Base-by-base conservation (phyloP, 1,140 invertebrate species). In the Penaeus japonicus region DNA sequence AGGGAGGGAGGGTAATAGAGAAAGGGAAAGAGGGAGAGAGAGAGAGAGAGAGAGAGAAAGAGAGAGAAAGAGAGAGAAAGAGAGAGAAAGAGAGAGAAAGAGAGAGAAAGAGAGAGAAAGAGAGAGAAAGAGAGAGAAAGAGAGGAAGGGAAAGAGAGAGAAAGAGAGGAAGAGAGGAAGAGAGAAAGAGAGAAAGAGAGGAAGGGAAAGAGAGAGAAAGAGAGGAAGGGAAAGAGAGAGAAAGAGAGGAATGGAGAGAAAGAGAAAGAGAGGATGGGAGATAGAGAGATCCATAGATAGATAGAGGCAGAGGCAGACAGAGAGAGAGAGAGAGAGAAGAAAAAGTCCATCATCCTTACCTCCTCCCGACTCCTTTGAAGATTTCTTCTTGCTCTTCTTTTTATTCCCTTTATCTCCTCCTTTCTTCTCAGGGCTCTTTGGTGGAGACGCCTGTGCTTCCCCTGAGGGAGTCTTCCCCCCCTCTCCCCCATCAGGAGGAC, bases 371-470 rank as follows among this genome's bases (percentile, higher is more conserved):
- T 89, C 87, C 57, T 84, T 89, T 15, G 82, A 78, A 4, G 55
- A 84, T 35, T 84, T 89, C 47, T 79, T 89, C 57, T 89, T 89
- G 15, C 65, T 62, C 27, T 89, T 87, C 79, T 87, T 87, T 22
- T 87, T 87, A 10, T 57, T n/a, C 54, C 39, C 54, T 75, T 89
- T 89, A 1, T 89, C 87, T n/a, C 32, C 82, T 55, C 32, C 82
- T 55, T 89, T 89, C 55, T 89, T 84, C 27, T 84, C 87, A 3
- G 73, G 24, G 35, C 27, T 84, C 53, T 84, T 84, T 30, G 27
- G 53, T 20, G 78, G 78, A 0, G 78, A 73, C 4, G 70, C 17
- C n/a, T 73, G 70, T 4, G 27, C 70, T 73, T 32, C 70, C 20
- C 35, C 59, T 4, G 17, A 22, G 12, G 27, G 32, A 24, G 54